Evolutionary conservation across 1,140 invertebrate species (phyloP).

Genomic region (Euwallacea similis): DNA sequence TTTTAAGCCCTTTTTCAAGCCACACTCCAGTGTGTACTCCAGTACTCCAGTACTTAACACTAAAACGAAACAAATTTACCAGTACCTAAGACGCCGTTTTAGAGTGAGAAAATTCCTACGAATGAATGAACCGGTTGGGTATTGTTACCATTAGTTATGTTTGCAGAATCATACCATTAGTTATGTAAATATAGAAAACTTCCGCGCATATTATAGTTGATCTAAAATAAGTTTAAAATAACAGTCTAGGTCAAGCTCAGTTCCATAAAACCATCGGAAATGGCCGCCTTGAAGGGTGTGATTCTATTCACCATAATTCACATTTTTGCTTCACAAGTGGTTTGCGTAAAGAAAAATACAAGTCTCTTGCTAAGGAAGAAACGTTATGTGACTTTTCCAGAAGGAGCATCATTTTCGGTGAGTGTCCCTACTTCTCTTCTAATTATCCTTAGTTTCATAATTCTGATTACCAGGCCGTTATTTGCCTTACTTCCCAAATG

Average conservation of each 20-base stretch:
- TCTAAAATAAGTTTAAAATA: background rate
- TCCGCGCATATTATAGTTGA: background rate
- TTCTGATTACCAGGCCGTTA: conserved; percentile 29
- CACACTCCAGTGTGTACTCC: no score
- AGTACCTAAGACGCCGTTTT: no score
- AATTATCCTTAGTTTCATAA: no score
- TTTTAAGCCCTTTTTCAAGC: no score
- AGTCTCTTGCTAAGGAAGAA: background rate
- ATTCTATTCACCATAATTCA: background rate
- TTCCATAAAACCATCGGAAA: background rate
- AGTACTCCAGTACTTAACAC: no score
- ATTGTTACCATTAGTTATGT: no score
- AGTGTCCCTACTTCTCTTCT: background rate
- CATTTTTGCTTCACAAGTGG: background rate
- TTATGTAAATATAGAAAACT: background rate
- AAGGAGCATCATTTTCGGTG: conserved; percentile 6
- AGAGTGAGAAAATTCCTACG: no score
- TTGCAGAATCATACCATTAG: no score
- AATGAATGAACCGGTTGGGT: no score
- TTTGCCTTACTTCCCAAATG: conserved; percentile 42
- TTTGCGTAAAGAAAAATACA: background rate
- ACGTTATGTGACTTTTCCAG: conserved; percentile 8
- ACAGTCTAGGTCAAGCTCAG: background rate
- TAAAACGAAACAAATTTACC: no score
- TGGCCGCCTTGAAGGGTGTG: background rate